These are phyloP conservation scores for Temnothorax unifasciatus DNA, from an alignment of 2,888 invertebrate species.

Conservation along the genomic window DNA sequence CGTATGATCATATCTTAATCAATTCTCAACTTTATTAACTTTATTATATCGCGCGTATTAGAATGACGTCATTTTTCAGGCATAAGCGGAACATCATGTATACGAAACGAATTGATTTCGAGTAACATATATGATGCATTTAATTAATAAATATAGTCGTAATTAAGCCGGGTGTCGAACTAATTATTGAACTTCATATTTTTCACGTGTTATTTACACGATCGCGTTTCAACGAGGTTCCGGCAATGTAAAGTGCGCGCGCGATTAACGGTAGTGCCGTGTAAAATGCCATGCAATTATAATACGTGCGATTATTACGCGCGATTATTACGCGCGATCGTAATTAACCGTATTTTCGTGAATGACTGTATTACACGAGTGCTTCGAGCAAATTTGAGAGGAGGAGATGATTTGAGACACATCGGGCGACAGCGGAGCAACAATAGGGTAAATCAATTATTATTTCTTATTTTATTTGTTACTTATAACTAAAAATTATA, in stretches of 20 bases:
- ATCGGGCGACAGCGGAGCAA: not conserved
- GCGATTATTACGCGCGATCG: not conserved
- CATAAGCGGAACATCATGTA: not conserved
- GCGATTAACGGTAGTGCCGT: not conserved
- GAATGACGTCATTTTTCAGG: not conserved
- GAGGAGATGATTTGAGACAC: too few relatives aligned
- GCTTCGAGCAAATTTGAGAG: not conserved
- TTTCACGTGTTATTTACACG: not conserved
- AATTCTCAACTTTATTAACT: not conserved
- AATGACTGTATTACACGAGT: not conserved
- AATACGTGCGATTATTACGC: not conserved
- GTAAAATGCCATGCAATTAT: not conserved
- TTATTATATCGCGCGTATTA: not conserved
- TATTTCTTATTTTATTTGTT: not conserved
- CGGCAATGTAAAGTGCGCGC: not conserved
- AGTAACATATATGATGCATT: not conserved
- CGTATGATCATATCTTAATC: not conserved
- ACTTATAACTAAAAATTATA: too few relatives aligned
- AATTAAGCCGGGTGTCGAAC: not conserved
- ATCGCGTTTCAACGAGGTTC: not conserved
- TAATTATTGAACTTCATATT: not conserved
- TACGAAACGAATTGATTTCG: not conserved
- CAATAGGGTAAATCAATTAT: not conserved
- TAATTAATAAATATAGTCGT: not conserved
- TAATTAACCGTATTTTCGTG: slow-evolving; percentile 1